Evolutionary conservation across 2,888 invertebrate species (phyloP).

Genomic region (Theretra japonica): DNA sequence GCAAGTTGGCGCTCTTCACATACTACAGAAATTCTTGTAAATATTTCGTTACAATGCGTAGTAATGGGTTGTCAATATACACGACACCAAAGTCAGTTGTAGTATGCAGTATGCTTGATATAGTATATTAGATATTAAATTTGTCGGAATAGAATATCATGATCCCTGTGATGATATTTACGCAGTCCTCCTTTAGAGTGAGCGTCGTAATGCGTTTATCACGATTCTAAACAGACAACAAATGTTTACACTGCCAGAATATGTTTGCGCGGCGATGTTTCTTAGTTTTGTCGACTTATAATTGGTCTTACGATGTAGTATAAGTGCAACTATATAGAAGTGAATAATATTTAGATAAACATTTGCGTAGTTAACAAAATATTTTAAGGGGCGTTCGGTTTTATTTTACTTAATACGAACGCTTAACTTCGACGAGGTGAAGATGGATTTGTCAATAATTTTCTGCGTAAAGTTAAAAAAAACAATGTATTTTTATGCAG

Average conservation of each 20-base stretch:
- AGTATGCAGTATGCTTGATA: no score
- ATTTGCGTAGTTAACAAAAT: not conserved
- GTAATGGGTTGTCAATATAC: no score
- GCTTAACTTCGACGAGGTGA: not conserved
- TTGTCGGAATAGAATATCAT: constrained; percentile 5
- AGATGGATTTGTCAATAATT: not conserved
- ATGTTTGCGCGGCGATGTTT: constrained; percentile 12
- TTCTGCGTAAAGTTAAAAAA: not conserved
- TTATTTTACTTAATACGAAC: not conserved
- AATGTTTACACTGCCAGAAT: constrained; percentile 26
- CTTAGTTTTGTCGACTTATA: constrained; percentile 7
- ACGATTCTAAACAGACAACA: constrained; percentile 23
- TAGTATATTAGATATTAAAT: not conserved
- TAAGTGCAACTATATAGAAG: not conserved
- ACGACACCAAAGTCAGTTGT: no score
- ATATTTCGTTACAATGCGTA: no score
- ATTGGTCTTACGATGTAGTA: not conserved
- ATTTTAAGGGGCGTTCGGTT: not conserved
- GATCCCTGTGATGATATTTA: constrained; percentile 1
- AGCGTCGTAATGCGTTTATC: constrained; percentile 20
- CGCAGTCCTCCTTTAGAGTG: constrained; percentile 19
- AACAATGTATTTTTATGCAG: not conserved
- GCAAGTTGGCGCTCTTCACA: no score
- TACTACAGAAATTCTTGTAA: no score
- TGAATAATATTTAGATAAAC: not conserved